phyloP scores from a whole-genome alignment of 2,888 invertebrate species.

The Drosophila nr. medialis region DNA sequence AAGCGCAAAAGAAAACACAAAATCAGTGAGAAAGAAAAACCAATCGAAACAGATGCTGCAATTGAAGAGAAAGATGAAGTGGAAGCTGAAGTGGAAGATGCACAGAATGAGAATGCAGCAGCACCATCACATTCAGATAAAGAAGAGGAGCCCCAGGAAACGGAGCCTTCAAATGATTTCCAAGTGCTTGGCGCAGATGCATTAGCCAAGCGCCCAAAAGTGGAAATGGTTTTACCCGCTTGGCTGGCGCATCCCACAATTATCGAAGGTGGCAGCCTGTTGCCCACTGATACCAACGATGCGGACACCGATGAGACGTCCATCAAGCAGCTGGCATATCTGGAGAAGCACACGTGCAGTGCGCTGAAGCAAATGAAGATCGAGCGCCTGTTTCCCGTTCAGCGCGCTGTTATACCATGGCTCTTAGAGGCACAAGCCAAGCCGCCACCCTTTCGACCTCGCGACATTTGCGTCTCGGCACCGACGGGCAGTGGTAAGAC shows the following conservation, averaged over 20 bases:
- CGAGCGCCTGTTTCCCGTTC: conserved; percentile 93
- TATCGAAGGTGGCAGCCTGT: conserved; percentile 87
- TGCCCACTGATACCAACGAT: conserved; percentile 86
- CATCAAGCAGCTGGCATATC: conserved; percentile 79
- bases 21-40: conserved; percentile 39
- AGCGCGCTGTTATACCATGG: conserved; percentile 91
- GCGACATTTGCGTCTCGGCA: conserved; percentile 97
- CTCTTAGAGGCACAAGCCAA: conserved; percentile 88
- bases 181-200: conserved; percentile 88
- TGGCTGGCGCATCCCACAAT: conserved; percentile 94
- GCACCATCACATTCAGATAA: conserved; percentile 22
- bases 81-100: conserved; percentile 25
- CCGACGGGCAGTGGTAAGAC: conserved; percentile 99
- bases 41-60: background rate
- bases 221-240: conserved; percentile 92
- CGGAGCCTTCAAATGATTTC: conserved; percentile 59
- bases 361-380: conserved; percentile 90
- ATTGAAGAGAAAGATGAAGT: conserved; percentile 7
- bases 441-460: conserved; percentile 89
- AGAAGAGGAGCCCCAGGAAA: conserved; percentile 4
- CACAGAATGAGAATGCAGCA: background rate
- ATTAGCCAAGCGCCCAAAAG: conserved; percentile 86
- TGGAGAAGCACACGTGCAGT: conserved; percentile 88
- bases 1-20: conserved; percentile 82
- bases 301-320: conserved; percentile 86